Evolutionary conservation across 2,797 vertebrate genomes (phyloP).

Genomic region (Anguilla marmorata): DNA sequence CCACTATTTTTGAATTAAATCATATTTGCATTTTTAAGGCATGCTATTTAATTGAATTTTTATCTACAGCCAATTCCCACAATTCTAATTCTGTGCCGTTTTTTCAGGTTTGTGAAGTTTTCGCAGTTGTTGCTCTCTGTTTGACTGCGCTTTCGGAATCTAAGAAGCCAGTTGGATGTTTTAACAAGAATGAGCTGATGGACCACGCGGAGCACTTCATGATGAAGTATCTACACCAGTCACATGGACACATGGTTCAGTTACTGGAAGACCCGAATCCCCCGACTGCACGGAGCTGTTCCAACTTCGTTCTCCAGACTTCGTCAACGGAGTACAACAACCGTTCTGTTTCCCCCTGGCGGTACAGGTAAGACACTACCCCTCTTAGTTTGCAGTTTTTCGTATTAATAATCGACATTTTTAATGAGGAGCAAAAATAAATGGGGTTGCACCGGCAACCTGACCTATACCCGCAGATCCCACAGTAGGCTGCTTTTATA

Average conservation of each 20-base stretch:
- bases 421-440: too few species aligned
- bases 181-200: fast-evolving
- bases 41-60: neutral
- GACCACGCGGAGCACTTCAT: fast-evolving
- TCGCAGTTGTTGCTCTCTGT: neutral
- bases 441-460: neutral
- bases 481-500: too few species aligned
- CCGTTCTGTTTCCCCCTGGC: slow-evolving; percentile 77
- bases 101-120: slow-evolving; percentile 38
- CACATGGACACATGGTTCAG: neutral
- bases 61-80: neutral
- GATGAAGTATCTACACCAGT: neutral
- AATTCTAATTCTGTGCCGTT: neutral
- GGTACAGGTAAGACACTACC: slow-evolving; percentile 63
- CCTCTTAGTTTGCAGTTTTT: neutral
- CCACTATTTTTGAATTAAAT: neutral
- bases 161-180: neutral
- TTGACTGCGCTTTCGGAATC: neutral
- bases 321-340: slow-evolving; percentile 37
- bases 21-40: neutral
- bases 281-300: neutral
- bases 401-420: neutral
- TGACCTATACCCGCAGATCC: neutral
- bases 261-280: neutral
- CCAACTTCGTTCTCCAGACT: neutral